phyloP scores from a whole-genome alignment of 2,797 vertebrate genomes.

The Spondyliosoma cantharus region DNA sequence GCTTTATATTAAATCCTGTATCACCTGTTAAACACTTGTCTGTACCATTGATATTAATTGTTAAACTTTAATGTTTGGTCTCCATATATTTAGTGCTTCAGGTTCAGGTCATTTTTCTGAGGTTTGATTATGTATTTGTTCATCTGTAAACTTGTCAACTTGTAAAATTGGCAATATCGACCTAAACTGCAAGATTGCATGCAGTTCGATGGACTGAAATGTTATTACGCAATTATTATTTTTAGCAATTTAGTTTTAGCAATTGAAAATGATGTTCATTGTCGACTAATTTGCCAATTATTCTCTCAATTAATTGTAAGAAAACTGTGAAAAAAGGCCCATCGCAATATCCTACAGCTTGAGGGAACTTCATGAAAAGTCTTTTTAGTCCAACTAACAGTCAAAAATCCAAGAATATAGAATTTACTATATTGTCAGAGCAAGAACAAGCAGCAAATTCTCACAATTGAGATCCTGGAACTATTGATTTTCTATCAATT shows the following conservation, averaged over 20 bases:
- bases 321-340: not conserved
- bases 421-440: not conserved
- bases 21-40: no score
- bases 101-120: not conserved
- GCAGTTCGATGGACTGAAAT: not conserved
- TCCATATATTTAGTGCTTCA: not conserved
- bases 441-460: not conserved
- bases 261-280: no score
- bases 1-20: no score
- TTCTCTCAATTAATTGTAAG: no score
- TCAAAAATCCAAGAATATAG: not conserved
- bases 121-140: not conserved
- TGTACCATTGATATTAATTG: not conserved
- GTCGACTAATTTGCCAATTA: not conserved
- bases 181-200: not conserved
- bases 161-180: not conserved
- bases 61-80: not conserved
- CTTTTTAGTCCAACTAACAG: not conserved
- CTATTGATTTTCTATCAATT: not conserved
- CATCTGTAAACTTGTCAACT: not conserved
- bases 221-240: no score
- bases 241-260: no score
- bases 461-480: not conserved
- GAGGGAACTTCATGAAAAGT: not conserved
- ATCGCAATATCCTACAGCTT: no score